Base-by-base conservation (phyloP, 2,888 invertebrate genomes). In the Venustoraphidia nigricollis region DNA sequence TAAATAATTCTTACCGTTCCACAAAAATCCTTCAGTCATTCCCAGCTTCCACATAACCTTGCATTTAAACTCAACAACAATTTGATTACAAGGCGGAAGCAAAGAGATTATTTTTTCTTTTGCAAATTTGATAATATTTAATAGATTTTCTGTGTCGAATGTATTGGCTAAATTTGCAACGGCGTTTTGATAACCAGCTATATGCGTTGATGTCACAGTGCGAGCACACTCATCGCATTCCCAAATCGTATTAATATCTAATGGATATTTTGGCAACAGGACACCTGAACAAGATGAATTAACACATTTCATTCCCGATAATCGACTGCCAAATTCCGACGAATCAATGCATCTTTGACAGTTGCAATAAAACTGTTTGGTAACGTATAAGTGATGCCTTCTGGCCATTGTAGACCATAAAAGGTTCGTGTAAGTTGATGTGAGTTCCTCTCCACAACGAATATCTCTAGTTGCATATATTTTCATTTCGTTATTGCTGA, bases 341-440 rank as follows among this genome's bases (percentile, higher is more conserved):
- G 77, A 75, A 61, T 84, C 83, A 2, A 68, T 62, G 59, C 85
- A 85, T 46, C 84, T 69, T 3, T 66, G 61, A 58, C 85, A 85
- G 48, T 62, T 65, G 59, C 85, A 85, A 44, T 68, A 61, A 58
- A 84, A 84, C 61, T 80, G 77, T 64, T 84, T 84, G 1, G 83
- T 81, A 55, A 69, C 69, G 52, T 65, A 66, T 14, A 85, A 66
- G 58, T 81, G 76, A 36, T 72, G 68, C 10, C 79, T 67, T 47
- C 84, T 69, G 10, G 77, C 71, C 4, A 73, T 67, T 0, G 83
- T 83, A 37, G 79, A 78, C 83, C 84, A 84, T 41, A 81, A 62
- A 27, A 77, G 56, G 49, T 78, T 74, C 1, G 80, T 72, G 57
- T 85, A 85, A 41, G 77, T 75, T 45, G 79, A 75, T 44, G 76